These are phyloP conservation scores for Nyleta sp. DNA, from an alignment of 2,888 invertebrate species.

Conservation along the genomic window DNA sequence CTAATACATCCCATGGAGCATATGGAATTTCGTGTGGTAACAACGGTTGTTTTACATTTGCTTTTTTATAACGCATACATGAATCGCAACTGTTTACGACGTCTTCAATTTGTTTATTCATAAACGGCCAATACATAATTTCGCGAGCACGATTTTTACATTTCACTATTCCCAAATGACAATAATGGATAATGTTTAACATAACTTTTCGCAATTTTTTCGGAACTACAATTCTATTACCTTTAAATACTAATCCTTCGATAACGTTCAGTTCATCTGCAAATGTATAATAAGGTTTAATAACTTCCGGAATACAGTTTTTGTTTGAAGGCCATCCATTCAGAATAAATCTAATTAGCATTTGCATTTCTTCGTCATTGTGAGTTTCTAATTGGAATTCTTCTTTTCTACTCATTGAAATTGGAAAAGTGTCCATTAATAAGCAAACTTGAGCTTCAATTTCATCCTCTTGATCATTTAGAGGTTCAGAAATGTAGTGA, in stretches of 20 bases:
- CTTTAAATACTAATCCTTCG: constrained; percentile 56
- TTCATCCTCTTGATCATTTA: constrained; percentile 21
- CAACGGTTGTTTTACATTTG: constrained; percentile 24
- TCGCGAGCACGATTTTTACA: constrained; percentile 64
- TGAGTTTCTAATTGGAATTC: constrained; percentile 26
- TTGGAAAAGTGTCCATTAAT: constrained; percentile 42
- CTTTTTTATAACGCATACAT: constrained; percentile 50
- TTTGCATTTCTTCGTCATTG: constrained; percentile 49
- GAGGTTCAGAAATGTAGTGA: constrained; percentile 36
- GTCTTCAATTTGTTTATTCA: constrained; percentile 67
- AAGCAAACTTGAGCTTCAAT: constrained; percentile 43
- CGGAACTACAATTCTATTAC: constrained; percentile 63
- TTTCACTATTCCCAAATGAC: constrained; percentile 70
- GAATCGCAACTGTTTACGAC: constrained; percentile 50
- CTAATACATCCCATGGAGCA: constrained; percentile 55
- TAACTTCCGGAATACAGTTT: constrained; percentile 43
- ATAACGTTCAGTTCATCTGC: constrained; percentile 36
- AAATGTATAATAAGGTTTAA: constrained; percentile 48
- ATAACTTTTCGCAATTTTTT: constrained; percentile 65
- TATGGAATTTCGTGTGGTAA: constrained; percentile 45
- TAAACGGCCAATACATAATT: constrained; percentile 69
- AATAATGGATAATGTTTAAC: constrained; percentile 67
- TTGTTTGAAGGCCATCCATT: constrained; percentile 69
- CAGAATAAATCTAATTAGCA: constrained; percentile 64
- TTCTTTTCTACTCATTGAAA: constrained; percentile 18